These are phyloP conservation scores for Leucophenga maculata DNA, from an alignment of 2,888 invertebrate genomes.

Conservation along the genomic window DNA sequence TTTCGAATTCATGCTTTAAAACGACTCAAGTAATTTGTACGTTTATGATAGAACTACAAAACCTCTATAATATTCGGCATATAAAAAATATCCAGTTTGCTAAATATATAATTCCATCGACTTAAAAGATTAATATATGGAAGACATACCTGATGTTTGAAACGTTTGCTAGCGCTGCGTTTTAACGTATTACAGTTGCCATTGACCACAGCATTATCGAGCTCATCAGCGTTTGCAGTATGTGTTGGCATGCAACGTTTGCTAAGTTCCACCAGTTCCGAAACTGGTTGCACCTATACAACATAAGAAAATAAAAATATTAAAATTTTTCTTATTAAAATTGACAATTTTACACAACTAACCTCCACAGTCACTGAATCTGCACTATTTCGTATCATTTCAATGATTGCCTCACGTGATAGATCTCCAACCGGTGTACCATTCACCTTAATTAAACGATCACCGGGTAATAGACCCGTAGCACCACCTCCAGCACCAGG, in stretches of 20 bases:
- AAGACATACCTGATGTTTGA: slow-evolving; percentile 74
- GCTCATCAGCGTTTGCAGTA: slow-evolving; percentile 62
- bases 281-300: slow-evolving; percentile 90
- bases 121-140: neutral
- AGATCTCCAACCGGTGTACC: slow-evolving; percentile 87
- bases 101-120: neutral
- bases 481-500: slow-evolving; percentile 84
- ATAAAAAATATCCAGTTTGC: neutral
- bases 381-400: slow-evolving; percentile 90
- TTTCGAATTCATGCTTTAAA: too few relatives aligned
- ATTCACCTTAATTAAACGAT: slow-evolving; percentile 92
- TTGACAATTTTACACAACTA: slow-evolving; percentile 59
- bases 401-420: slow-evolving; percentile 92
- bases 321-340: neutral
- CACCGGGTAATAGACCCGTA: slow-evolving; percentile 94
- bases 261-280: slow-evolving; percentile 91
- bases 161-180: slow-evolving; percentile 85
- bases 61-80: neutral
- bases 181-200: slow-evolving; percentile 82
- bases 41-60: too few relatives aligned
- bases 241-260: slow-evolving; percentile 76
- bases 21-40: too few relatives aligned
- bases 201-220: slow-evolving; percentile 63
- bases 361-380: slow-evolving; percentile 89
- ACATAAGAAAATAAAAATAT: slow-evolving; percentile 15